Percentiles rank a stretch among this genome's conserved stretches.
These are phyloP conservation scores for Molanna angustata DNA, from an alignment of 2,888 invertebrate genomes.

Conservation along the genomic window DNA sequence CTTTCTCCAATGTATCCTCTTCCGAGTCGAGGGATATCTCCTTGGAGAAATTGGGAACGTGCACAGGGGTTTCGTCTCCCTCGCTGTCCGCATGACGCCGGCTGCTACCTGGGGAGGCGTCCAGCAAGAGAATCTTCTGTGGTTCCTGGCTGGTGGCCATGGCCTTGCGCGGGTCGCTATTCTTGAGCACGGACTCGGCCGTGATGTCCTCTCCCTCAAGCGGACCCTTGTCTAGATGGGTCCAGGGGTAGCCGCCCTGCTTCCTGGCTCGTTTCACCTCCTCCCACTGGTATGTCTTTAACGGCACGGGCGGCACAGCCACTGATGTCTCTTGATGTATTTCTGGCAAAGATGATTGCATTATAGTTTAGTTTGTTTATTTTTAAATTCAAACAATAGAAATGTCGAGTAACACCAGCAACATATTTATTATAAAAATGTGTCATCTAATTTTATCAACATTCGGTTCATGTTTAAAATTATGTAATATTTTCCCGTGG, in stretches of 20 bases:
- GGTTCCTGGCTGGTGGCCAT: conserved; percentile 49
- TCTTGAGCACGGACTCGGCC: conserved; percentile 52
- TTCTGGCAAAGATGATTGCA: conserved; percentile 50
- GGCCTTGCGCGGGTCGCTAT: conserved; percentile 44
- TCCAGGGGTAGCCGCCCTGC: conserved; percentile 79
- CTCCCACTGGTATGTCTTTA: conserved; percentile 80
- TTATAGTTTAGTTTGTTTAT: conserved; percentile 1
- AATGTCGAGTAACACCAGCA: conserved; percentile 6
- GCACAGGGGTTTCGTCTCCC: conserved; percentile 45
- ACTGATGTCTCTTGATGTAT: conserved; percentile 58
- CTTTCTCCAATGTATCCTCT: conserved; percentile 47
- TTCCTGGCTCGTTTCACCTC: conserved; percentile 68
- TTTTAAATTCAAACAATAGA: conserved; percentile 1
- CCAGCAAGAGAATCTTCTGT: conserved; percentile 50
- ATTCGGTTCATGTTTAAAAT: too few relatives aligned
- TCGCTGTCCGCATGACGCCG: conserved; percentile 50
- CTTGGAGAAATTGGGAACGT: conserved; percentile 53
- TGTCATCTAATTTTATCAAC: neutral
- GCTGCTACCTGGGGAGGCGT: conserved; percentile 54
- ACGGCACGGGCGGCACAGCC: conserved; percentile 67
- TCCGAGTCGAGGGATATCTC: conserved; percentile 51
- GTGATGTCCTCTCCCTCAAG: conserved; percentile 52
- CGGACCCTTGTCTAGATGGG: conserved; percentile 68
- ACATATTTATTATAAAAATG: neutral
- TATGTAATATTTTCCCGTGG: too few relatives aligned